Evolutionary conservation across 2,797 vertebrate species (phyloP).

Genomic region (Hyperoplus immaculatus): DNA sequence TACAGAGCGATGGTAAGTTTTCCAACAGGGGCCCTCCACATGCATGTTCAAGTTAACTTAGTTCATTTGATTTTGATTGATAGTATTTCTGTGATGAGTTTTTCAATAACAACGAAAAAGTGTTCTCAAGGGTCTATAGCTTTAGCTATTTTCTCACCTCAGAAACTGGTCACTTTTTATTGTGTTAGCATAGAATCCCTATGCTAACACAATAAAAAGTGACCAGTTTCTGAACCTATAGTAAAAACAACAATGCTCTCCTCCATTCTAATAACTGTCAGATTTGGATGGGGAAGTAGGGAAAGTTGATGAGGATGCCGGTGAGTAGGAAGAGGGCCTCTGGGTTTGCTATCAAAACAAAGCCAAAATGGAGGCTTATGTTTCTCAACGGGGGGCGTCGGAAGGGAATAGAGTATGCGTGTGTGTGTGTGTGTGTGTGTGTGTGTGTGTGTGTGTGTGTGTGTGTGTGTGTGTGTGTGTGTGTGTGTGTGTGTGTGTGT

Average conservation of each 20-base stretch:
- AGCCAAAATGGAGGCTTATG: constrained; percentile 63
- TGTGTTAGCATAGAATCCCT: no score
- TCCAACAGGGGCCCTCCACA: neutral
- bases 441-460: constrained; percentile 14
- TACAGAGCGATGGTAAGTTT: neutral
- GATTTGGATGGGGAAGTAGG: constrained; percentile 38
- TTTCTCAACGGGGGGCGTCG: constrained; percentile 24
- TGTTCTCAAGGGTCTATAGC: neutral
- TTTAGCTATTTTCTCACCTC: no score
- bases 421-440: neutral
- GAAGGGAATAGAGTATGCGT: neutral
- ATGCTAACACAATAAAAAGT: no score
- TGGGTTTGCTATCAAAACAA: constrained; percentile 74
- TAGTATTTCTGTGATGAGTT: neutral
- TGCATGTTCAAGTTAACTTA: neutral
- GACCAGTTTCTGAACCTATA: no score
- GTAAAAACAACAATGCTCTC: constrained; percentile 34
- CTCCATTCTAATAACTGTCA: constrained; percentile 43
- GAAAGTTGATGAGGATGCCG: constrained; percentile 47
- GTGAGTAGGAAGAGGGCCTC: constrained; percentile 54
- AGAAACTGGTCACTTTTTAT: no score
- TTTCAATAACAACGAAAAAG: neutral
- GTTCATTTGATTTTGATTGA: neutral
- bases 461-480: neutral
- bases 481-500: neutral